Base-by-base conservation (phyloP, 2,888 invertebrate species). In the Hyposoter didymator region DNA sequence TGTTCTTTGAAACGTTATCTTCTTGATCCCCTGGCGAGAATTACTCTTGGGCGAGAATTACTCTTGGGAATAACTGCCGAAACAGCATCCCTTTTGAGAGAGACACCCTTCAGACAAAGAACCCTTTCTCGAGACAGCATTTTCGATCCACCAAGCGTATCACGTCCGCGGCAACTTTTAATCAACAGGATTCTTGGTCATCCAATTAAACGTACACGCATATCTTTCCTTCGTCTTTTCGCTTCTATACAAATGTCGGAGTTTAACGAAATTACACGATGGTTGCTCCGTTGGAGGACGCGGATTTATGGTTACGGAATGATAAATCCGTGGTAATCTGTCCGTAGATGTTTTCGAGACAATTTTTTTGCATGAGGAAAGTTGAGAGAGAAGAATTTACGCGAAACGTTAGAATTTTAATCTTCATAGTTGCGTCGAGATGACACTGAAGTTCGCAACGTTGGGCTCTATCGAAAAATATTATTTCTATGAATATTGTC, bases 121-220 rank as follows among this genome's bases (percentile, higher is more conserved):
- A 81, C 73, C 82, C 81, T 72, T 84, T 73, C 66, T 74, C 19
- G 59, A 22, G 12, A 43, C 39, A 28, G 6, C 47, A 52, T 78
- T 35, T 82, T 62, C 47, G 35, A 74, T 43, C 52, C 32, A 45
- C 47, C 39, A 5, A 59, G 62, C 47, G 45, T 62, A 64, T 28
- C 64, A 47, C 32, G 19, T 72, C 76, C 84, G 66, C 52, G 28
- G 70, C 39, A 35, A 39, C 43, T 74, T 78, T 78, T 72, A 59
- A 73, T 86, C 79, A 66, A 82, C 69, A 49, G 22, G 49, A 79
- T 70, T 84, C 76, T 55, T 43, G 39, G 17, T 74, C 59, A 64
- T 47, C 32, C 70, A 83, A 73, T 83, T 67, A 45, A 72, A 66
- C 47, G 45, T 47, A 55, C 22, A 19, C 55, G 14, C n/a, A 39